These are phyloP conservation scores for Stictocephala bisonia DNA, from an alignment of 2,888 invertebrate species.

Conservation along the genomic window DNA sequence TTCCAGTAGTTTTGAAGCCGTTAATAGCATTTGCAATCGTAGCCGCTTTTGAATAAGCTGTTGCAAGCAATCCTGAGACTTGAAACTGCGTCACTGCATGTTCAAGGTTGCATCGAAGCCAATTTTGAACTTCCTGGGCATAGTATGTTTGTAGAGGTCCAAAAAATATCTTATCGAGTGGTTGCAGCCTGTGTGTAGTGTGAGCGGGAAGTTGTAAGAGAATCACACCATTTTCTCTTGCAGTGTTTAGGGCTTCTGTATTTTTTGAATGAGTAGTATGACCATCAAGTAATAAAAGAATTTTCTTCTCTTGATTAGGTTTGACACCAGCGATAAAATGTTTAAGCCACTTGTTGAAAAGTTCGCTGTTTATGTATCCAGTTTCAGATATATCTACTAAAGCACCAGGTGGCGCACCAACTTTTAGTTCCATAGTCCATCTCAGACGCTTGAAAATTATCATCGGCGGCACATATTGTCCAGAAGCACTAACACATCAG, in stretches of 20 bases:
- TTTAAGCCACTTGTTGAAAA: no score
- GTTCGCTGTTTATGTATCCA: no score
- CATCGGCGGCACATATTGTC: slow-evolving; percentile 11
- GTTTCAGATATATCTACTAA: no score
- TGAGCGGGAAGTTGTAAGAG: slow-evolving; percentile 58
- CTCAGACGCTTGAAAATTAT: slow-evolving; percentile 22
- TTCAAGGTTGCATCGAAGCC: slow-evolving; percentile 53
- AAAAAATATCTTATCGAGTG: slow-evolving; percentile 58
- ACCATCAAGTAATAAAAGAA: slow-evolving; percentile 50
- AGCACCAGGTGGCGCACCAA: no score
- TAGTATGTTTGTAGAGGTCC: slow-evolving; percentile 1
- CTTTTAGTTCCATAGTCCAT: background rate
- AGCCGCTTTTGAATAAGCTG: slow-evolving; percentile 53
- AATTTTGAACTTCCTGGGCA: slow-evolving; percentile 50
- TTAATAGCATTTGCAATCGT: slow-evolving; percentile 50
- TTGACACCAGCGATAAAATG: no score
- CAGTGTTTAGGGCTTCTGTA: slow-evolving; percentile 55
- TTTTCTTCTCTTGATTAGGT: no score
- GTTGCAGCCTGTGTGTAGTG: slow-evolving; percentile 58
- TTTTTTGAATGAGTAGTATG: slow-evolving; percentile 59
- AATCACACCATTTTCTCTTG: slow-evolving; percentile 55
- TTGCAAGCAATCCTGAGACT: slow-evolving; percentile 50
- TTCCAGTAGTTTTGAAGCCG: slow-evolving; percentile 50
- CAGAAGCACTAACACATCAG: slow-evolving; percentile 21
- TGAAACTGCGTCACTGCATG: slow-evolving; percentile 53